Conservation (phyloP, 2,888 invertebrate genomes). For the Cheilosia vulpina region DNA sequence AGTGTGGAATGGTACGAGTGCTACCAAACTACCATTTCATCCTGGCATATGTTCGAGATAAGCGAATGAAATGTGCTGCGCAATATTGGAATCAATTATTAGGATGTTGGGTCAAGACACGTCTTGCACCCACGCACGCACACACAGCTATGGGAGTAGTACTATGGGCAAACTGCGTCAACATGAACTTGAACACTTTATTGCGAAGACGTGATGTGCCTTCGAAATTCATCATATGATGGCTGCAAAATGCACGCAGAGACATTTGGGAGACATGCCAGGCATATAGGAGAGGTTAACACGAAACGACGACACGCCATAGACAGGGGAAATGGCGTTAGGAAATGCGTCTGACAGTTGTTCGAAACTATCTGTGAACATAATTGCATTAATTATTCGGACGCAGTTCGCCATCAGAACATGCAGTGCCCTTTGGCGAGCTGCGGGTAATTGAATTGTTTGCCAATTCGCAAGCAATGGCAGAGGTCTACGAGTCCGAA, state of each 20-base stretch:
- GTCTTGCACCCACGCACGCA: slow-evolving; percentile 36
- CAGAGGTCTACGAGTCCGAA: slow-evolving; percentile 11
- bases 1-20: slow-evolving; percentile 30
- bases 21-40: slow-evolving; percentile 36
- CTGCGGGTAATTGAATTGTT: slow-evolving; percentile 65
- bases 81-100: slow-evolving; percentile 68
- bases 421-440: slow-evolving; percentile 43
- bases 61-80: slow-evolving; percentile 46
- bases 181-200: slow-evolving; percentile 75
- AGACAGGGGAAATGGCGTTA: slow-evolving; percentile 59
- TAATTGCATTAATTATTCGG: slow-evolving; percentile 69
- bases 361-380: slow-evolving; percentile 50
- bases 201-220: slow-evolving; percentile 63
- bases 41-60: slow-evolving; percentile 23
- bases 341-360: slow-evolving; percentile 72
- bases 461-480: slow-evolving; percentile 48
- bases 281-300: not conserved
- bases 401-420: slow-evolving; percentile 9
- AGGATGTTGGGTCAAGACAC: slow-evolving; percentile 23
- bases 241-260: slow-evolving; percentile 51
- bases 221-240: slow-evolving; percentile 25
- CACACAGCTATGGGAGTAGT: slow-evolving; percentile 6
- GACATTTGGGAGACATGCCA: slow-evolving; percentile 66
- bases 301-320: not conserved
- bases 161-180: slow-evolving; percentile 1